Conservation (phyloP, 2,888 invertebrate species). For the Stramonita haemastoma region DNA sequence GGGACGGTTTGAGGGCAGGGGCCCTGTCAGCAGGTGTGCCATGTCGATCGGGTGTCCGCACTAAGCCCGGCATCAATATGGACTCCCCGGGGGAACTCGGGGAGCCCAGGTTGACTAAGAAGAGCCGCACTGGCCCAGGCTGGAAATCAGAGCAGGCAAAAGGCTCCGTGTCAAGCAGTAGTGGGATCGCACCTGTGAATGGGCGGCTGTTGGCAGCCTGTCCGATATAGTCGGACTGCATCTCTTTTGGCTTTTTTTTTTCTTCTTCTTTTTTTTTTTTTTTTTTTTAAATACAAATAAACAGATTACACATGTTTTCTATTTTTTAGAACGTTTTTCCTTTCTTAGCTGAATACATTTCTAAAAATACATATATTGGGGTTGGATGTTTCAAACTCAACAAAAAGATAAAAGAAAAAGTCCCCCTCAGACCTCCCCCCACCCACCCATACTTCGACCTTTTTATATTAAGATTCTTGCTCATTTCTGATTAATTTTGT, state of each 20-base stretch:
- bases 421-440: too few species aligned
- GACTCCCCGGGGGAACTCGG: constrained; percentile 88
- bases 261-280: neutral
- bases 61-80: constrained; percentile 48
- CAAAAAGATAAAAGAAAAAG: too few species aligned
- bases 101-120: constrained; percentile 94
- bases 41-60: constrained; percentile 88
- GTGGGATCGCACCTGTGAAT: constrained; percentile 94
- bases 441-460: too few species aligned
- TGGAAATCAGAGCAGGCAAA: constrained; percentile 91
- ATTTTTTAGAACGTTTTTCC: too few species aligned
- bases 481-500: too few species aligned
- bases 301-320: too few species aligned
- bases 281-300: neutral
- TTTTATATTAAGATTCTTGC: too few species aligned
- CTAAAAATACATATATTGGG: too few species aligned
- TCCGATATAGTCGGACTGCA: constrained; percentile 85
- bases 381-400: too few species aligned
- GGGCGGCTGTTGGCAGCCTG: constrained; percentile 87
- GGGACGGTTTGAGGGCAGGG: constrained; percentile 95
- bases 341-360: too few species aligned
- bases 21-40: constrained; percentile 82
- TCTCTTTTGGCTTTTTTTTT: constrained; percentile 18
- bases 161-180: constrained; percentile 98
- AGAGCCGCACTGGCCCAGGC: constrained; percentile 88